These are phyloP conservation scores for Cheilosia soror DNA, from an alignment of 2,888 invertebrate genomes.

Conservation along the genomic window DNA sequence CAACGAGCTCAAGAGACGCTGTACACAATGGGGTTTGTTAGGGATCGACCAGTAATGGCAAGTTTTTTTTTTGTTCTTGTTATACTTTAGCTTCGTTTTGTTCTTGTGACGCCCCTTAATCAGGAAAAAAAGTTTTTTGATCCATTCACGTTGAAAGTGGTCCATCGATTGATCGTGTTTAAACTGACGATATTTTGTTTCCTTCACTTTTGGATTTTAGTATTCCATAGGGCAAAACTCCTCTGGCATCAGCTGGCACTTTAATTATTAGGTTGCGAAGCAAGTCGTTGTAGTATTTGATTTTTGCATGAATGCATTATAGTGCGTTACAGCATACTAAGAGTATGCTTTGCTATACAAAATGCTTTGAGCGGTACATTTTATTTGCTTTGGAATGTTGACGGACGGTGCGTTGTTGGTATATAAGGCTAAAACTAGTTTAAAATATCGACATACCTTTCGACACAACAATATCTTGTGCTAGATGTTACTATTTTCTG, in stretches of 20 bases:
- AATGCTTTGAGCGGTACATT: too few relatives aligned
- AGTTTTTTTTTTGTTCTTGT: conserved; percentile 13
- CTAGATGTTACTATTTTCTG: too few relatives aligned
- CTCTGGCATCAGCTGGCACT: conserved; percentile 54
- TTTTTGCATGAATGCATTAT: conserved; percentile 27
- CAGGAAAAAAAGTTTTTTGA: conserved; percentile 58
- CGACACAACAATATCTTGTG: too few relatives aligned
- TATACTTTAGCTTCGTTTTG: conserved; percentile 15
- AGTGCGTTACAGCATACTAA: too few relatives aligned
- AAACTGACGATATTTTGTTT: conserved; percentile 16
- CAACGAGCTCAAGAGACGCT: conserved; percentile 60
- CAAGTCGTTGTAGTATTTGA: conserved; percentile 46
- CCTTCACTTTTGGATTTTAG: not conserved
- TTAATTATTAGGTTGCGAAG: conserved; percentile 50
- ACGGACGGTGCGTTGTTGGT: too few relatives aligned
- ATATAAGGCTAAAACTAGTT: too few relatives aligned
- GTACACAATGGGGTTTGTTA: conserved; percentile 27
- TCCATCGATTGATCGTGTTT: conserved; percentile 52
- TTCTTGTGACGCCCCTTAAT: conserved; percentile 62
- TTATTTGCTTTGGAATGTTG: too few relatives aligned
- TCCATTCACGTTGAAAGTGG: conserved; percentile 61
- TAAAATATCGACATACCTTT: too few relatives aligned
- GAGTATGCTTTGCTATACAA: too few relatives aligned
- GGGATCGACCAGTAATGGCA: conserved; percentile 57
- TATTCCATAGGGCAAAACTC: conserved; percentile 28